These are phyloP conservation scores for Cylas formicarius DNA, from an alignment of 1,140 invertebrate species.

Conservation along the genomic window DNA sequence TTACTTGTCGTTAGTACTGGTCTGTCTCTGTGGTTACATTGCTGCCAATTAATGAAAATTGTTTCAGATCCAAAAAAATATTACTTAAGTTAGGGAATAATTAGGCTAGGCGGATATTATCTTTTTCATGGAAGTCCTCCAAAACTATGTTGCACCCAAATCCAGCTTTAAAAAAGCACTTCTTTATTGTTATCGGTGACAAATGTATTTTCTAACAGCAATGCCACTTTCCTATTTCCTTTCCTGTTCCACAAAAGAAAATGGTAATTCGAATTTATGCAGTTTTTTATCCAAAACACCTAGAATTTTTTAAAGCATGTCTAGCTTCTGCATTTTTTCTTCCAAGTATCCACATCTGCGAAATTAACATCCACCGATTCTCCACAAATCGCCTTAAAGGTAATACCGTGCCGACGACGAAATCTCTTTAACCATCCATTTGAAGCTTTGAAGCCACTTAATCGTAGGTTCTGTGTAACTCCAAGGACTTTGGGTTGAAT, in stretches of 20 bases:
- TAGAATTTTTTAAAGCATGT: too few relatives aligned
- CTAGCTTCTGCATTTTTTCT: too few relatives aligned
- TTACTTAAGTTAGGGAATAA: background rate
- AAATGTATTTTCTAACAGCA: too few relatives aligned
- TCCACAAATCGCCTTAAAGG: background rate
- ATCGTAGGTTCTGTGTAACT: background rate
- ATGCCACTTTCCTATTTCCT: too few relatives aligned
- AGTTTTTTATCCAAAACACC: background rate
- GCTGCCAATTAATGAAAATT: background rate
- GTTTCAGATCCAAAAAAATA: background rate
- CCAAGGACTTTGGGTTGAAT: constrained; percentile 3
- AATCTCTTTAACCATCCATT: constrained; percentile 4
- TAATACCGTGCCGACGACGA: constrained; percentile 2
- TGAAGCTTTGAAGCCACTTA: constrained; percentile 2
- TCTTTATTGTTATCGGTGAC: constrained; percentile 5
- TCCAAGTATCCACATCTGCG: background rate
- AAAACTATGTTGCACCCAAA: constrained; percentile 3
- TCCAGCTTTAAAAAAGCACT: constrained; percentile 5
- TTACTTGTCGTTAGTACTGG: too few relatives aligned
- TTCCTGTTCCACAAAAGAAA: constrained; percentile 1
- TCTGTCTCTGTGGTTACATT: background rate
- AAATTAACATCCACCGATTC: background rate
- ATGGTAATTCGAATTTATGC: background rate
- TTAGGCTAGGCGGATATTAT: background rate
- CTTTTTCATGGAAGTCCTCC: constrained; percentile 4